phyloP scores from a whole-genome alignment of 2,888 invertebrate species.

The Corythucha ciliata region DNA sequence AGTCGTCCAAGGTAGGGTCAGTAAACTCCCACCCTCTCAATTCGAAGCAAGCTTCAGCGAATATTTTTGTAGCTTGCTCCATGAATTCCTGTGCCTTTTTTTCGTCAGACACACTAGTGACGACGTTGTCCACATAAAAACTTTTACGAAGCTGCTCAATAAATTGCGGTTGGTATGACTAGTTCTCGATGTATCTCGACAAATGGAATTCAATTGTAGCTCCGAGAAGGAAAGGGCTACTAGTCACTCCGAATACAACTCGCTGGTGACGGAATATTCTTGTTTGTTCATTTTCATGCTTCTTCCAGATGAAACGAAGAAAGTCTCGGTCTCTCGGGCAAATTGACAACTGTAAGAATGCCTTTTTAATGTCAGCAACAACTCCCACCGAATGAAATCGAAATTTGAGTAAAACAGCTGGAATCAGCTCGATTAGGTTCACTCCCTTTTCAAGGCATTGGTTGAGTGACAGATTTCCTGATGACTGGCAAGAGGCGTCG shows the following conservation, averaged over 20 bases:
- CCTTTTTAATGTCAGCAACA: constrained; percentile 33
- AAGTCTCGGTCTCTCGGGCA: constrained; percentile 34
- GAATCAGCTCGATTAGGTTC: constrained; percentile 32
- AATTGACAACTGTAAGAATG: constrained; percentile 37
- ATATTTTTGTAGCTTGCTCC: constrained; percentile 1
- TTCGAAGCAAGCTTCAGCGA: constrained; percentile 17
- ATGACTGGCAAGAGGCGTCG: constrained; percentile 29
- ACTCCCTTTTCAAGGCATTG: constrained; percentile 33
- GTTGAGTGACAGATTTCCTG: constrained; percentile 28
- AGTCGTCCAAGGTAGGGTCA: no score
- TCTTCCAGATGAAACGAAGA: constrained; percentile 35
- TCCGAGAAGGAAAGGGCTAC: constrained; percentile 24
- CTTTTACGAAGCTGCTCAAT: no score
- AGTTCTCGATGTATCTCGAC: background rate
- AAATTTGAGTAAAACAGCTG: constrained; percentile 24
- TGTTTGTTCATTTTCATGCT: constrained; percentile 6
- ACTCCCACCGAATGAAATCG: constrained; percentile 26
- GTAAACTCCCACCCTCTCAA: constrained; percentile 18
- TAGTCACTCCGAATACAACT: constrained; percentile 25
- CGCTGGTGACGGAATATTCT: constrained; percentile 16
- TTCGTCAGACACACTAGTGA: no score
- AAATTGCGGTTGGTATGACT: no score
- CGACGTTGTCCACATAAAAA: no score
- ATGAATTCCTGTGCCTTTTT: no score
- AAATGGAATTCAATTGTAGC: constrained; percentile 19